Conservation (phyloP, 2,113 vertebrate genomes). For the Pseudorectes ferrugineus region DNA sequence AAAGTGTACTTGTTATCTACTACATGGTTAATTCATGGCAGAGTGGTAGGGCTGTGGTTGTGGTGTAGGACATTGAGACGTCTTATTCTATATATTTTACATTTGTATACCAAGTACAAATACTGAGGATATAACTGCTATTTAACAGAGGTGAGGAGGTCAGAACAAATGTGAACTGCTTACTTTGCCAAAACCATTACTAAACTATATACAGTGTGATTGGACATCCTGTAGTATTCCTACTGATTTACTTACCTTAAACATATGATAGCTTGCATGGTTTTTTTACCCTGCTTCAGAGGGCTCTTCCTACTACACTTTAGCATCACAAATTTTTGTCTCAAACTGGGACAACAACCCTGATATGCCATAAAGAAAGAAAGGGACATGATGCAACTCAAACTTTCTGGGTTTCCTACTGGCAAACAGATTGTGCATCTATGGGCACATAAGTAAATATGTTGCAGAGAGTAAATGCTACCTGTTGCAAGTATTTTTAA, state of each 20-base stretch:
- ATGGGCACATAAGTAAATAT: neutral
- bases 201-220: neutral
- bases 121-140: neutral
- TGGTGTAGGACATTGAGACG: neutral
- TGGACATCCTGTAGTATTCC: neutral
- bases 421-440: neutral
- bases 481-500: neutral
- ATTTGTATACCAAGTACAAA: neutral
- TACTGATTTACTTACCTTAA: neutral
- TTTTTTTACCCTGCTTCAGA: neutral
- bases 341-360: neutral
- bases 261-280: neutral
- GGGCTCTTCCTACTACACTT: neutral
- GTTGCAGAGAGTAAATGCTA: neutral
- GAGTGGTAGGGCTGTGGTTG: neutral
- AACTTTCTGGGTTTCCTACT: neutral
- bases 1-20: neutral
- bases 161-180: neutral
- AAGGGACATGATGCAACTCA: neutral
- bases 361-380: neutral
- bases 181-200: neutral
- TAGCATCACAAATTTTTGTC: neutral
- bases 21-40: neutral
- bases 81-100: neutral
- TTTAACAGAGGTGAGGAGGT: neutral